Evolutionary conservation across 2,113 vertebrate genomes (phyloP).

Genomic region (Rhea pennata): DNA sequence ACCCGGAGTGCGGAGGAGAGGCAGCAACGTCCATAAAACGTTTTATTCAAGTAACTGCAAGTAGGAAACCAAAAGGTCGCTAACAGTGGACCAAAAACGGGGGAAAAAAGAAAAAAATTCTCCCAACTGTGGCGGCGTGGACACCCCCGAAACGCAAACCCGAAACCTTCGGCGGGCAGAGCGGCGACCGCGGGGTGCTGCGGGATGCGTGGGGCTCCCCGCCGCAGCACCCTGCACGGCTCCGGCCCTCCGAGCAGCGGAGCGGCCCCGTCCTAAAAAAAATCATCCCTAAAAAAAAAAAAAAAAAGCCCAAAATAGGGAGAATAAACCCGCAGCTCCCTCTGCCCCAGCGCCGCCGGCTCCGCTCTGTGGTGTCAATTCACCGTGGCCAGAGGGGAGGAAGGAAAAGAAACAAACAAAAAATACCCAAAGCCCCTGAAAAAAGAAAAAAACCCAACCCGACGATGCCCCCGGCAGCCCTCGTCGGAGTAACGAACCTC

Average conservation of each 20-base stretch:
- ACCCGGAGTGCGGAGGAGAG: neutral
- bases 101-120: neutral
- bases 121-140: neutral
- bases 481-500: neutral
- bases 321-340: neutral
- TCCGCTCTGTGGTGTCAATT: too few species aligned
- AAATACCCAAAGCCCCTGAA: neutral
- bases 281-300: neutral
- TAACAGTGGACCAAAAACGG: slow-evolving; percentile 47
- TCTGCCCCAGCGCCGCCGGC: too few species aligned
- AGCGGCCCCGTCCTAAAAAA: neutral
- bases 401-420: neutral
- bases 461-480: neutral
- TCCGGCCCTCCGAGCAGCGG: slow-evolving; percentile 51
- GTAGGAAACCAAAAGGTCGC: slow-evolving; percentile 76
- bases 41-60: slow-evolving; percentile 88
- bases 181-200: too few species aligned
- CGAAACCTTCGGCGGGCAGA: too few species aligned
- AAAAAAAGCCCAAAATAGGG: neutral
- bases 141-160: neutral
- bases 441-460: neutral
- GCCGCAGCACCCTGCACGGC: neutral
- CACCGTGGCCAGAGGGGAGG: too few species aligned
- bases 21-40: slow-evolving; percentile 59
- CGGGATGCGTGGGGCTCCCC: neutral